A percentile compares a stretch with the other conserved stretches of the same genome.
These are phyloP conservation scores for Whitmania pigra DNA, from an alignment of 1,140 invertebrate species.

Conservation along the genomic window DNA sequence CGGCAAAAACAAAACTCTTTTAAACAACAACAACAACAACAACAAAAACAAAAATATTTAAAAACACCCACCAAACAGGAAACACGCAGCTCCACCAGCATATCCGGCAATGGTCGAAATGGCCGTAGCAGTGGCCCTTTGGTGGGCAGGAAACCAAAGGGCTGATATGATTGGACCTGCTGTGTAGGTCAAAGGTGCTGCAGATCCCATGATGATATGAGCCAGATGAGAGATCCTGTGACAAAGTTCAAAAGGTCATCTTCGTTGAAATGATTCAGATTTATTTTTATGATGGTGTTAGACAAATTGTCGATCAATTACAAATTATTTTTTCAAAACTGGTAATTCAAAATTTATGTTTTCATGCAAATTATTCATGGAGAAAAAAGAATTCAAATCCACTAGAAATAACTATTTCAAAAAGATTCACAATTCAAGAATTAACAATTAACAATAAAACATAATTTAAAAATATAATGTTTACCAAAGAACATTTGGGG, in stretches of 20 bases:
- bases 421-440: too few species aligned
- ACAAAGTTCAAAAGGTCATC: background rate
- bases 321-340: too few species aligned
- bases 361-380: too few species aligned
- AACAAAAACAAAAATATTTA: background rate
- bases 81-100: slow-evolving; percentile 21
- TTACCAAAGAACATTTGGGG: slow-evolving; percentile 17
- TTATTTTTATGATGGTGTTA: background rate
- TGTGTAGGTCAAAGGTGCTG: slow-evolving; percentile 33
- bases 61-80: slow-evolving; percentile 17
- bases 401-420: too few species aligned
- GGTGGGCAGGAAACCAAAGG: slow-evolving; percentile 35
- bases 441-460: too few species aligned
- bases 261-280: background rate
- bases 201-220: slow-evolving; percentile 36
- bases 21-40: too few species aligned
- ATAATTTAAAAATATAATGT: too few species aligned
- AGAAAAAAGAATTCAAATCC: too few species aligned
- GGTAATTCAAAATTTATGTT: too few species aligned
- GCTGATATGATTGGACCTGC: slow-evolving; percentile 33
- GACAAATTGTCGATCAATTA: too few species aligned
- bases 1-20: too few species aligned
- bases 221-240: slow-evolving; percentile 30
- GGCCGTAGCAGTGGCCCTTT: slow-evolving; percentile 35
- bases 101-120: slow-evolving; percentile 30